Conservation (phyloP, 2,888 invertebrate species). For the Sesamia inferens region DNA sequence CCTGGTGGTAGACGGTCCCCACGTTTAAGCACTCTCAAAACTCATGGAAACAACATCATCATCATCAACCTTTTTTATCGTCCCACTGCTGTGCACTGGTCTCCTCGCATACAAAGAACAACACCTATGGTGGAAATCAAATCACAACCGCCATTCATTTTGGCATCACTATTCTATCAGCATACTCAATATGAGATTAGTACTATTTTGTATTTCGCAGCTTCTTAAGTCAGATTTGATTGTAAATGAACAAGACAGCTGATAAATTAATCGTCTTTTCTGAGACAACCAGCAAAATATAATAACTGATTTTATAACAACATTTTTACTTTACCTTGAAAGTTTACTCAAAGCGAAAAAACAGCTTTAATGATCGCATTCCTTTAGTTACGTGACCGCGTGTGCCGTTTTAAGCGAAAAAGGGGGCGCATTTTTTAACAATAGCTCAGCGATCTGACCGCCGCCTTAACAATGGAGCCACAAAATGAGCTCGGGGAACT, state of each 20-base stretch:
- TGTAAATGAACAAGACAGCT: not conserved
- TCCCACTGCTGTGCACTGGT: no score
- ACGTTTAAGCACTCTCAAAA: not conserved
- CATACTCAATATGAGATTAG: not conserved
- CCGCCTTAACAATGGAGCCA: constrained; percentile 53
- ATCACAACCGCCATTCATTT: not conserved
- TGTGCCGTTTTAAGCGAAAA: constrained; percentile 49
- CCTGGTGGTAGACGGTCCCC: not conserved
- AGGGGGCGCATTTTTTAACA: constrained; percentile 52
- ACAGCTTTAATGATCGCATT: constrained; percentile 51
- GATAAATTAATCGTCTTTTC: not conserved
- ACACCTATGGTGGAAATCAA: not conserved
- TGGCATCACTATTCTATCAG: not conserved
- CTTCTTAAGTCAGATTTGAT: not conserved
- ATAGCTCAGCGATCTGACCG: constrained; percentile 51
- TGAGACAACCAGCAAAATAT: not conserved
- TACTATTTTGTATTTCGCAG: not conserved
- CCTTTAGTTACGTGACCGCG: constrained; percentile 44
- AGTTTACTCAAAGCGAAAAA: constrained; percentile 41
- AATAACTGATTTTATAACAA: constrained; percentile 19
- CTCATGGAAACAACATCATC: not conserved
- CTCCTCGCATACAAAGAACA: no score
- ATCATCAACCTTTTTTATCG: no score
- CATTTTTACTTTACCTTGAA: constrained; percentile 21
- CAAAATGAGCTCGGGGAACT: constrained; percentile 58